Evolutionary conservation across 2,888 invertebrate genomes (phyloP), one percentile per base, ranked within the genome.

Genomic region (Halocaridina rubra): DNA sequence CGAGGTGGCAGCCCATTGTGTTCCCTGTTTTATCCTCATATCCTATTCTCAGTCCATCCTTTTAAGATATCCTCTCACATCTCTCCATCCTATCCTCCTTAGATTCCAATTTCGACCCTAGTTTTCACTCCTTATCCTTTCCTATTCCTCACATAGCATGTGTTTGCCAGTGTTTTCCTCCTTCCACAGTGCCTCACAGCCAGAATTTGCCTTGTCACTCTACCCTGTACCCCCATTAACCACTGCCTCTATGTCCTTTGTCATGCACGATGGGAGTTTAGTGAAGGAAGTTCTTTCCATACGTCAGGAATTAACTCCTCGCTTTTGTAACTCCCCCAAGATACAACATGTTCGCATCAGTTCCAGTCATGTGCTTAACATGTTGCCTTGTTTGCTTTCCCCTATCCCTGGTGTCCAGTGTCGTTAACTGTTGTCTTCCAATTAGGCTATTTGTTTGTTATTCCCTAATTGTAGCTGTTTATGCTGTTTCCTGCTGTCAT

Each of bases 401-500:
- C 46, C 19, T 53, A n/a, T 53, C 19, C 53, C 53, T 53, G 4
- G 24, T 71, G 22, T 57, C 80, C 53, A 32, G 19, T 53, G 53
- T n/a, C 16, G 16, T 53, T 53, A 33, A 30, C 29, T 46, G 72
- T 69, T 77, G 59, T 77, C 22, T 3, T 53, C 53, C 53, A 13
- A 4, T 16, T 53, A 53, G 53, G 53, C 53, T 53, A 19, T 53
- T 13, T 67, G 39, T 78, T 64, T 78, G 78, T 27, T 64, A 33
- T 46, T 57, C 53, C 59, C 64, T n/a, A n/a, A 19, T 53, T 69
- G 69, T 69, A 30, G 69, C 13, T 46, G 27, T 69, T 46, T 46
- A 29, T 27, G 32, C 61, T 72, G 32, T 53, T 27, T 30, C 81
- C 46, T 59, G 72, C 82, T 59, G 67, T 39, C 71, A 57, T 46